Conservation (phyloP, 2,797 vertebrate genomes). For the Sylvilagus floridanus region DNA sequence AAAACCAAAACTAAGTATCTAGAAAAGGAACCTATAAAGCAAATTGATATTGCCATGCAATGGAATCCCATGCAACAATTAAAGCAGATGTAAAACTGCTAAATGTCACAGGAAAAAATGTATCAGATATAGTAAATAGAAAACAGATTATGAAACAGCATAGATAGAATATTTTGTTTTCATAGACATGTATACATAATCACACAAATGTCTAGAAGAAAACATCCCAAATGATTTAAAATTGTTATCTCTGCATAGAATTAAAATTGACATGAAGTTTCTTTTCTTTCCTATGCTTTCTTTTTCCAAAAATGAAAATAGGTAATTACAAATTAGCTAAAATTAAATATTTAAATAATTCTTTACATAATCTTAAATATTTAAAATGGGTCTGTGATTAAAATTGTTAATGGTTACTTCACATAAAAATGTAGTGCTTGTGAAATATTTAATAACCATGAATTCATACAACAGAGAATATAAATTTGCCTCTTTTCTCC, state of each 20-base stretch:
- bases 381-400: constrained; percentile 18
- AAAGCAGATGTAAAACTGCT: constrained; percentile 18
- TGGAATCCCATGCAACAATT: constrained; percentile 40
- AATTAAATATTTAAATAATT: constrained; percentile 10
- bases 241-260: neutral
- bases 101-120: constrained; percentile 34
- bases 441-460: neutral
- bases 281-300: neutral
- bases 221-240: constrained; percentile 58
- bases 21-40: constrained; percentile 26
- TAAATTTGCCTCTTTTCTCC: constrained; percentile 1
- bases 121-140: neutral
- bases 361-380: neutral
- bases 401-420: constrained; percentile 1
- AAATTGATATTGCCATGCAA: neutral
- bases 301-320: constrained; percentile 45
- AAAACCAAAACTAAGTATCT: constrained; percentile 8
- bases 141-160: neutral
- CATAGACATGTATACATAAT: neutral
- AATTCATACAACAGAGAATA: neutral
- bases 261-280: constrained; percentile 29
- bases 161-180: constrained; percentile 31
- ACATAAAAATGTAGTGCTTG: neutral
- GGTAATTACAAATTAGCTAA: constrained; percentile 1
- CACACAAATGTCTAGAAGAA: constrained; percentile 30